Evolutionary conservation across 2,113 vertebrate species (phyloP).

Genomic region (Columba janthina): DNA sequence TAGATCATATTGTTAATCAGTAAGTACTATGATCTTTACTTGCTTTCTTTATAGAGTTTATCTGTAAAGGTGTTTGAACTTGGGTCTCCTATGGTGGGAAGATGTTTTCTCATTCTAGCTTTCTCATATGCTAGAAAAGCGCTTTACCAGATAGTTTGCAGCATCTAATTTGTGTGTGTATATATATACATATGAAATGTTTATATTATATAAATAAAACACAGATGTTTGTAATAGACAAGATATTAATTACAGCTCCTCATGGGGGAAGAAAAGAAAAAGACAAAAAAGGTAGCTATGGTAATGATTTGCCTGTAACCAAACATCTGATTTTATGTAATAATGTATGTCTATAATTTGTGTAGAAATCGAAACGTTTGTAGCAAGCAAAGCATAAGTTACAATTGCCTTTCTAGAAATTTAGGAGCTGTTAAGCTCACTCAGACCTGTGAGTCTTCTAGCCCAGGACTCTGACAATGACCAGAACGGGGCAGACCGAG

Average conservation of each 20-base stretch:
- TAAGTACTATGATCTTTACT: not conserved
- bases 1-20: not conserved
- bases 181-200: no score
- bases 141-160: not conserved
- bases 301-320: not conserved
- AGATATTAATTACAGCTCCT: not conserved
- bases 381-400: conserved; percentile 13
- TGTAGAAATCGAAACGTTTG: not conserved
- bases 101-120: not conserved
- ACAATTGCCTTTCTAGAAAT: conserved; percentile 22
- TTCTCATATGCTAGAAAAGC: not conserved
- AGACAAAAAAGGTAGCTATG: not conserved
- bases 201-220: not conserved
- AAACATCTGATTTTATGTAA: not conserved
- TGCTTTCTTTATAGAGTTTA: not conserved
- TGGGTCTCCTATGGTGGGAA: not conserved
- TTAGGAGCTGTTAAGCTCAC: not conserved
- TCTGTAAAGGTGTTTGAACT: not conserved
- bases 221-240: not conserved
- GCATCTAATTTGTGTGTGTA: not conserved
- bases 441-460: not conserved
- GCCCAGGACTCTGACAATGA: conserved; percentile 12
- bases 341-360: not conserved
- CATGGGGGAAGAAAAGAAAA: not conserved
- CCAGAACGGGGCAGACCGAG: not conserved